These are phyloP conservation scores for Prunella himalayana DNA, from an alignment of 2,113 vertebrate genomes.

Conservation along the genomic window DNA sequence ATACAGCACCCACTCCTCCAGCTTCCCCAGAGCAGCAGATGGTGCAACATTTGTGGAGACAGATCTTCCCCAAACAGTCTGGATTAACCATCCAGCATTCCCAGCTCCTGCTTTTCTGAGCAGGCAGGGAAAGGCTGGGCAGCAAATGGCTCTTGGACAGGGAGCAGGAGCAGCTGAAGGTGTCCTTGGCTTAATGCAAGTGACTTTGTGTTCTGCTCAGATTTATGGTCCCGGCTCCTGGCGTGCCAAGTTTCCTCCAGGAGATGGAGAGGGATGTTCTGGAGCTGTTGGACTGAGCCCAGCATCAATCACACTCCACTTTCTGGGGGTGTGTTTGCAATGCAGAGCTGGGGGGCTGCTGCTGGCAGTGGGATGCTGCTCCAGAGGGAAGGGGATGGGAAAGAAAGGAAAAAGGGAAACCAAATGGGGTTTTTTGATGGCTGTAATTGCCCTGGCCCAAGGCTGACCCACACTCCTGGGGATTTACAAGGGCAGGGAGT, in stretches of 20 bases:
- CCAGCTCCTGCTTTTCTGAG: background rate
- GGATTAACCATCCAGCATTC: background rate
- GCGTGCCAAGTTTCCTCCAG: background rate
- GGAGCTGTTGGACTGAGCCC: background rate
- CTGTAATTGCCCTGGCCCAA: background rate
- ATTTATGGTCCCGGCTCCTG: background rate
- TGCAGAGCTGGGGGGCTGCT: background rate
- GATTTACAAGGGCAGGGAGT: background rate
- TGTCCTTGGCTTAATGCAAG: conserved; percentile 17
- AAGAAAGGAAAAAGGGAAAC: background rate
- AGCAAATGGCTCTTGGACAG: background rate
- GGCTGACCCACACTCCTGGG: background rate
- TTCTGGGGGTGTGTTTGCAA: background rate
- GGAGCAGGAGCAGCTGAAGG: background rate
- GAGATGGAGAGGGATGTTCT: background rate
- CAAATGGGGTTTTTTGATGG: background rate
- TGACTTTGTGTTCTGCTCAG: background rate
- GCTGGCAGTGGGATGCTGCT: background rate
- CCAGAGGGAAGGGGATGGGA: background rate
- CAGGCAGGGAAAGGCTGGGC: background rate
- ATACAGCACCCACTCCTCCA: conserved; percentile 49
- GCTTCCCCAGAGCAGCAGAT: conserved; percentile 23
- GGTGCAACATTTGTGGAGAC: conserved; percentile 41
- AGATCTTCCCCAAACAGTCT: background rate
- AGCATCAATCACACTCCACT: background rate